Evolutionary conservation across 2,797 vertebrate genomes (phyloP), one percentile per base, ranked within the genome.

Genomic region (Danio albolineatus): DNA sequence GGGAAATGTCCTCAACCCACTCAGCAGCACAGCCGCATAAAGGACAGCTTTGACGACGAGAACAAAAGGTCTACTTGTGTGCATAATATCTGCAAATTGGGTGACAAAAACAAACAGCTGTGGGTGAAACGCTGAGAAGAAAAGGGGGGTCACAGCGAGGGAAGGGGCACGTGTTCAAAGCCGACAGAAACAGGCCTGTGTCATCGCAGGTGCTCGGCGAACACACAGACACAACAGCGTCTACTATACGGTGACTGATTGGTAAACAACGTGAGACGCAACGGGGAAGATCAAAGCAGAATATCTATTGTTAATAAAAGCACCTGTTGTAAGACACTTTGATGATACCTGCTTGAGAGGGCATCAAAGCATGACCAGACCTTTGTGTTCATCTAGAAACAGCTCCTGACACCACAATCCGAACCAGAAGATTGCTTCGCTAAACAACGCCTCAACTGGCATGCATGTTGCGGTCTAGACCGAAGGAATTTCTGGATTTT

Each of bases 321-420:
- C 76, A 83, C 73, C 84, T 82, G 82, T 64, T 82, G 79, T 76
- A 74, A 77, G 64, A 19, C 36, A 81, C 84, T 86, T 84, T 83
- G 82, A 86, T 82, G 73, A 82, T 36, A 84, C 62, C 61, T 82
- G 73, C 62, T 70, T 71, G 79, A 86, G 72, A 86, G 57, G 61
- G 73, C 69, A 84, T 86, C 67, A 84, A 80, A 83, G 72, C 64
- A 48, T 72, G 12, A 54, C 28, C 60, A 39, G 38, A 80, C 64
- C 57, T 73, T 72, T 53, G 59, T 59, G 56, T 36, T 36, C 9
- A 8, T 66, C 65, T 43, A 10, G n/a, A 44, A 48, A 73, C 73
- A 46, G 64, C 43, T 56, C 56, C 19, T 21, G 65, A 76, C 71
- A 77, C 60, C 28, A 61, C 73, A 67, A 79, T 36, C 48, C 10